Evolutionary conservation across 2,888 invertebrate species (phyloP).

Genomic region (Apomyelois bistriatella): DNA sequence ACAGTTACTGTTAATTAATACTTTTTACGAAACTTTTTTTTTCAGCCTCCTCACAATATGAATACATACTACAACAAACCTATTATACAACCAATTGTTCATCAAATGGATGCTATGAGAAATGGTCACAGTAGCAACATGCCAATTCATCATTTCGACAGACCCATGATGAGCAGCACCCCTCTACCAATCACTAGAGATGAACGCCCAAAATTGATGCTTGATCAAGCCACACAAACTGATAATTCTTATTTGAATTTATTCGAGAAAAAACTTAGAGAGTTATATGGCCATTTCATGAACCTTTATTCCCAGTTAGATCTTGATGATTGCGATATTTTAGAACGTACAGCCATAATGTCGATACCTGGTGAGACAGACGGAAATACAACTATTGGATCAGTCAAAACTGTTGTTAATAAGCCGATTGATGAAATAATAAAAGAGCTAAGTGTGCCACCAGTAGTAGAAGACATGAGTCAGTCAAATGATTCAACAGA

Average conservation of each 20-base stretch:
- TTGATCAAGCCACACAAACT: slow-evolving; percentile 50
- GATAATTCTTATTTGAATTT: slow-evolving; percentile 20
- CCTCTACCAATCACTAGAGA: slow-evolving; percentile 30
- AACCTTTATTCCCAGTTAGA: background rate
- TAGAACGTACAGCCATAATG: background rate
- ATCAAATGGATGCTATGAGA: background rate
- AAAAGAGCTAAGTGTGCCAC: slow-evolving; percentile 25
- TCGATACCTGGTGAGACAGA: background rate
- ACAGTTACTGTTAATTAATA: too few relatives aligned
- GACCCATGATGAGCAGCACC: slow-evolving; percentile 40
- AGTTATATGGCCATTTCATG: slow-evolving; percentile 1
- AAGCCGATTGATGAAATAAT: slow-evolving; percentile 7
- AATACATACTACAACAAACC: slow-evolving; percentile 1
- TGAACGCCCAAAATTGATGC: background rate
- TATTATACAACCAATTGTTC: background rate
- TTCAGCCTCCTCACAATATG: background rate
- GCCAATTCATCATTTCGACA: background rate
- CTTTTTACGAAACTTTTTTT: background rate
- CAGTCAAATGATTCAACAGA: background rate
- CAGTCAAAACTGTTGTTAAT: background rate
- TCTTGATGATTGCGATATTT: background rate
- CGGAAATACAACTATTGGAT: background rate
- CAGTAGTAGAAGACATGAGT: background rate
- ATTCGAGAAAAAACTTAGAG: slow-evolving; percentile 5
- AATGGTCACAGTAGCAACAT: background rate